Percentiles rank a stretch among this genome's conserved stretches.
Evolutionary conservation across 2,797 vertebrate species (phyloP).

Genomic region (Leucoraja ocellata): DNA sequence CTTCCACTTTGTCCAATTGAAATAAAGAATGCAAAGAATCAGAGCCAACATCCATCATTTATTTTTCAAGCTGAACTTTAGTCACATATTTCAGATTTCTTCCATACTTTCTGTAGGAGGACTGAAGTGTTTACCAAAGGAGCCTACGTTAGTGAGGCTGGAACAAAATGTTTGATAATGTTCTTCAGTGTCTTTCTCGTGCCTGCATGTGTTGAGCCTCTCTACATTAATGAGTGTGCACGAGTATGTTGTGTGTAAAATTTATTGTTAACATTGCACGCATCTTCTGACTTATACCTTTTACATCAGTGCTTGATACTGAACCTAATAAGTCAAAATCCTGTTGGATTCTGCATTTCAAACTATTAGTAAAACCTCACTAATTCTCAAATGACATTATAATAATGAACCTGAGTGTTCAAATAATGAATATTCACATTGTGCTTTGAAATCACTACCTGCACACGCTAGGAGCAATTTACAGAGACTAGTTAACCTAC

Average conservation of each 20-base stretch:
- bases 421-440: background rate
- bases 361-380: background rate
- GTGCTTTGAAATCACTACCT: background rate
- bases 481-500: too few species aligned
- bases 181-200: background rate
- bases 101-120: background rate
- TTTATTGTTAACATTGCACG: background rate
- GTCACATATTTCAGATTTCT: constrained; percentile 25
- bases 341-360: background rate
- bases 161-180: background rate
- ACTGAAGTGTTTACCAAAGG: background rate
- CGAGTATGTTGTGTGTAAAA: background rate
- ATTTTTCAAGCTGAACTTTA: background rate
- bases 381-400: background rate
- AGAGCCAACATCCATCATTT: background rate
- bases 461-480: too few species aligned
- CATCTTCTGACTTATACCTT: background rate
- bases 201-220: background rate
- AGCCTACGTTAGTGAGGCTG: background rate
- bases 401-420: background rate
- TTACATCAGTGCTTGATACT: background rate
- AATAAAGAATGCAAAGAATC: background rate
- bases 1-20: background rate
- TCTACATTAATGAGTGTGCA: too few species aligned
- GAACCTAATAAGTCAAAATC: constrained; percentile 9